These are phyloP conservation scores for Polypterus senegalus DNA, from an alignment of 2,113 vertebrate species.

Conservation along the genomic window DNA sequence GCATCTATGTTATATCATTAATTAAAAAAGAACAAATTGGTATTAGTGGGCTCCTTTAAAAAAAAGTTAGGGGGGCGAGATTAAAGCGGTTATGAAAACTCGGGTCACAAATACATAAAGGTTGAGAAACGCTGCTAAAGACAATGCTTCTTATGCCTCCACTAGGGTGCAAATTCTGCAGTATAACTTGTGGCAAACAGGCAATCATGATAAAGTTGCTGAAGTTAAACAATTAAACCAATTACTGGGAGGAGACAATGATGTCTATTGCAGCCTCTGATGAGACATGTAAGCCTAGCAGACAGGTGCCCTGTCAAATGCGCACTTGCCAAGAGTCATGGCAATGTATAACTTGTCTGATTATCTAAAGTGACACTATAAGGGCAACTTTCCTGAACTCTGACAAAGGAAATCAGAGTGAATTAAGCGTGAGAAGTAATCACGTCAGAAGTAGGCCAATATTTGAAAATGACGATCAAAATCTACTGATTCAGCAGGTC, in stretches of 20 bases:
- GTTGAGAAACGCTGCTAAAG: too few relatives aligned
- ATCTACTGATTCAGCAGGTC: not conserved
- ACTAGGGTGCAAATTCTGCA: not conserved
- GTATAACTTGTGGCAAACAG: conserved; percentile 2
- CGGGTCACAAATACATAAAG: too few relatives aligned
- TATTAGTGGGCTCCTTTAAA: too few relatives aligned
- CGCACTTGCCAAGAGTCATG: not conserved
- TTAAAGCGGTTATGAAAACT: too few relatives aligned
- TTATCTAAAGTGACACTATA: conserved; percentile 3
- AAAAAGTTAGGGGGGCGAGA: too few relatives aligned
- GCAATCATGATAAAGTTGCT: not conserved
- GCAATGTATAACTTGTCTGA: not conserved
- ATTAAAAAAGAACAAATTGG: too few relatives aligned
- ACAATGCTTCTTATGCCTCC: too few relatives aligned
- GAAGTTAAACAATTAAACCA: conserved; percentile 12
- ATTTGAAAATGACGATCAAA: not conserved
- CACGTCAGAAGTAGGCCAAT: not conserved
- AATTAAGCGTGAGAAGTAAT: conserved; percentile 2
- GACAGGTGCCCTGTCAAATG: conserved; percentile 6
- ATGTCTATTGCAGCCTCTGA: not conserved
- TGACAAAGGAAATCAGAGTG: not conserved
- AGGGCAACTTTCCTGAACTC: not conserved
- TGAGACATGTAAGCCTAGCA: not conserved
- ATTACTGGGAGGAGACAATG: conserved; percentile 1
- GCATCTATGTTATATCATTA: too few relatives aligned